Evolutionary conservation across 2,888 invertebrate genomes (phyloP), one percentile per base, ranked within the genome.

Genomic region (Stenodema calcarata): DNA sequence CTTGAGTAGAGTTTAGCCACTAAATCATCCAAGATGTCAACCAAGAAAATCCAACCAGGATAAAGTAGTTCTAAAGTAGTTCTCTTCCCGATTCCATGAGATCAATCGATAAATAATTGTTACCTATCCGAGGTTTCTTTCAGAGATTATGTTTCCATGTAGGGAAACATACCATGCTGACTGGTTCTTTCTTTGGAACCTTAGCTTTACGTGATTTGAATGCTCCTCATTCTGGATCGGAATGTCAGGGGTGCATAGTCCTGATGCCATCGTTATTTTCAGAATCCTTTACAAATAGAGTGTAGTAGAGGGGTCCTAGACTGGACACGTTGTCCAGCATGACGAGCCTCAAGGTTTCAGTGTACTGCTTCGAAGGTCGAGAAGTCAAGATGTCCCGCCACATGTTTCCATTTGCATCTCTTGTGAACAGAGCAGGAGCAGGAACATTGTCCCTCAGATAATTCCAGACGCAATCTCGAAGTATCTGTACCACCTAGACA

Each of bases 391-490:
- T 94, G 90, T 96, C 96, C 6, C 97, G 93, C 96, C 96, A 96
- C 89, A 90, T 90, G 14, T 89, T 88, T 11, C 91, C 91, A 14
- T 89, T 87, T 6, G 93, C 91, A 90, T 95, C 95, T 82, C 94
- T 93, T 0, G 93, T 92, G 89, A 96, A 97, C 12, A 96, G 91
- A 0, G 95, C 95, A 0, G 97, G 97, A 0, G 97, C 95, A 0
- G 97, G 97, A 28, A 97, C 96, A 90, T 97, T 94, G 90, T 97
- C 97, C 89, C 96, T 94, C 91, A 97, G 95, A 90, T 97, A 98
- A 90, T 95, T 95, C 97, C 97, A 98, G 86, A 98, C 93, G 90
- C 96, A 96, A 90, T 97, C 97, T 80, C 95, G 93, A 89, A 98
- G 91, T 84, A 98, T 93, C 89, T 95, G 93, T 4, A 95, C 95